Evolutionary conservation across 2,113 vertebrate species (phyloP), one percentile per base, ranked within the genome.

Genomic region (Pomatostomus ruficeps): DNA sequence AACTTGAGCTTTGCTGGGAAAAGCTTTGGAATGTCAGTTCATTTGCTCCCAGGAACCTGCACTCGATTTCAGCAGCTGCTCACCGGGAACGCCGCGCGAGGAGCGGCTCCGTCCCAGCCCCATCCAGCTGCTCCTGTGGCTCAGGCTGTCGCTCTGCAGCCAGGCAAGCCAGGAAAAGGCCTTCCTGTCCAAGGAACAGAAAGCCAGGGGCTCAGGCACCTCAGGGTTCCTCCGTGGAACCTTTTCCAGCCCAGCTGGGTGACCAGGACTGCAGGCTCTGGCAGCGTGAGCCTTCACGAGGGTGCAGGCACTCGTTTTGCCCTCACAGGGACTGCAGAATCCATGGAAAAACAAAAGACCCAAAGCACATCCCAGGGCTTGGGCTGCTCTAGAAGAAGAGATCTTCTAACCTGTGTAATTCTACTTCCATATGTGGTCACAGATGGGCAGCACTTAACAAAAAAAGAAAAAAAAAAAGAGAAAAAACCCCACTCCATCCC

Each of bases 1-100:
- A 94, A 95, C 82, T 93, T 90, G 93, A 96, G 95, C 91, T 95
- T 66, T 6, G 2, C 82, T 94, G 90, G 85, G 91, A 91, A 42
- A 85, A 84, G 81, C 90, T 93, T 14, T 86, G 94, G 94, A 95
- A 97, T 93, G 94, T 83, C 59, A 83, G 55, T 48, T 90, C 79
- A 38, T 88, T 79, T 85, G 94, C 85, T 91, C 55, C 9, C 65
- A 91, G 81, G 91, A 95, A 90, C 88, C 96, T 84, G 89, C 3
- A 21, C 48, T 87, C 2, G 5, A 10, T 91, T 63, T 58, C 91
- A 95, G 90, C 95, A 96, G 95, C 94, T 95, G 96, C 95, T 93
- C 81, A 33, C 58, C 2, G 13, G 85, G 82, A 86, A 36, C 12
- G 18, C 79, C 1, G 40, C 84, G 76, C 0, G 4, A 67, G 89